Percentiles rank a stretch among this genome's conserved stretches.
These are phyloP conservation scores for Tretioscincus oriximinensis DNA, from an alignment of 2,113 vertebrate genomes.

Conservation along the genomic window DNA sequence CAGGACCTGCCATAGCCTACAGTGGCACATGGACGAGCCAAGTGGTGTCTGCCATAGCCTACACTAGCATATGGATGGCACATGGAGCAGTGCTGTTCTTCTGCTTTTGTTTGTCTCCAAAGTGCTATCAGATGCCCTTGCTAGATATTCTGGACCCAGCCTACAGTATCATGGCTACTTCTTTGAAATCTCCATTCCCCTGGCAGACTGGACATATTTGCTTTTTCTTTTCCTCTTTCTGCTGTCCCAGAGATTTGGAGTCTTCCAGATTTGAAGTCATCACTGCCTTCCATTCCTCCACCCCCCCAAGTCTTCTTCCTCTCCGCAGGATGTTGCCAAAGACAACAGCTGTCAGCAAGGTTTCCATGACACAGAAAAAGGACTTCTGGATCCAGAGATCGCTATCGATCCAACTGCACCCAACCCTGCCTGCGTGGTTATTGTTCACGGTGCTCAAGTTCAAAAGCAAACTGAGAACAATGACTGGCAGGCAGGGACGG, in stretches of 20 bases:
- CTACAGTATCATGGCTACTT: no score
- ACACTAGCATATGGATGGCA: no score
- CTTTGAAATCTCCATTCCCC: no score
- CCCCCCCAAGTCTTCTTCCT: neutral
- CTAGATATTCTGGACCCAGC: no score
- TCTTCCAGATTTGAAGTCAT: neutral
- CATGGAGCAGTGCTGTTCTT: no score
- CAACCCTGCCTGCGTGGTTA: neutral
- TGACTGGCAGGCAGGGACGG: neutral
- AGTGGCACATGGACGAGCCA: no score
- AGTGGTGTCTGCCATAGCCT: no score
- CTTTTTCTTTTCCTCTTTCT: neutral
- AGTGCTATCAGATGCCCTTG: no score
- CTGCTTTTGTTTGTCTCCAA: no score
- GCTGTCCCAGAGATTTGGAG: neutral
- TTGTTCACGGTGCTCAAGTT: neutral
- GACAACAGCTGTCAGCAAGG: neutral
- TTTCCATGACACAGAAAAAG: slow-evolving; percentile 13
- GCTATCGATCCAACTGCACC: neutral
- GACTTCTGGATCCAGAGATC: neutral
- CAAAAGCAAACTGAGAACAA: neutral
- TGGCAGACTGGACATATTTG: neutral
- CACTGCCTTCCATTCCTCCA: neutral
- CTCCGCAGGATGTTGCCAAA: neutral
- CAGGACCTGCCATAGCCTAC: no score